Percentiles rank a stretch among this genome's conserved stretches.
Conservation (phyloP, 2,113 vertebrate genomes). For the Siphamia tubifer region DNA sequence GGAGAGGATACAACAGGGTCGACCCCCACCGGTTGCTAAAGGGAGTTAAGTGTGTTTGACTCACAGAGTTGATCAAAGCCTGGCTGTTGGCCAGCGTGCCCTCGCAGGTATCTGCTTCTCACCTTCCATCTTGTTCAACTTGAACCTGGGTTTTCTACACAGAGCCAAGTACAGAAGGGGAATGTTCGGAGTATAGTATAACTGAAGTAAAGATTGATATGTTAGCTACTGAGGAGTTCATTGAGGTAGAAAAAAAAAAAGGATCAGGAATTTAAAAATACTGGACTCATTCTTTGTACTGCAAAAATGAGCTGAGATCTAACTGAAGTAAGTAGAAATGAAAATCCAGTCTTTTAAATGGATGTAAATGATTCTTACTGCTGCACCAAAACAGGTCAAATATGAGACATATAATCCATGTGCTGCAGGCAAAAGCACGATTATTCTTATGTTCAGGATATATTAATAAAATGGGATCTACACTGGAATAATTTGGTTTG, state of each 20-base stretch:
- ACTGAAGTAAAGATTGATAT: constrained; percentile 36
- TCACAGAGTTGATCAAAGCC: constrained; percentile 58
- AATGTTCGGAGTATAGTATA: not conserved
- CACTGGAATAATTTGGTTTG: too few species aligned
- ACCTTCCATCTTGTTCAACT: constrained; percentile 47
- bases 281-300: too few species aligned
- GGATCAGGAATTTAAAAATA: not conserved
- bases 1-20: not conserved
- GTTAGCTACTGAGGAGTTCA: constrained; percentile 19
- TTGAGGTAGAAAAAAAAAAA: not conserved
- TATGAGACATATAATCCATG: not conserved
- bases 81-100: constrained; percentile 48
- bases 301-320: not conserved
- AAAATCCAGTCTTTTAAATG: too few species aligned
- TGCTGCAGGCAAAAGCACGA: too few species aligned
- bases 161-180: constrained; percentile 36
- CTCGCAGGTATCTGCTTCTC: constrained; percentile 23
- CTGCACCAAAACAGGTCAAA: too few species aligned
- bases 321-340: not conserved
- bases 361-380: too few species aligned
- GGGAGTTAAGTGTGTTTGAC: constrained; percentile 49
- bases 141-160: constrained; percentile 20
- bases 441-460: too few species aligned
- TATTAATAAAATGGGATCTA: too few species aligned
- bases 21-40: constrained; percentile 18